These are phyloP conservation scores for Glaucomys volans DNA, from an alignment of 2,113 vertebrate genomes.

Conservation along the genomic window DNA sequence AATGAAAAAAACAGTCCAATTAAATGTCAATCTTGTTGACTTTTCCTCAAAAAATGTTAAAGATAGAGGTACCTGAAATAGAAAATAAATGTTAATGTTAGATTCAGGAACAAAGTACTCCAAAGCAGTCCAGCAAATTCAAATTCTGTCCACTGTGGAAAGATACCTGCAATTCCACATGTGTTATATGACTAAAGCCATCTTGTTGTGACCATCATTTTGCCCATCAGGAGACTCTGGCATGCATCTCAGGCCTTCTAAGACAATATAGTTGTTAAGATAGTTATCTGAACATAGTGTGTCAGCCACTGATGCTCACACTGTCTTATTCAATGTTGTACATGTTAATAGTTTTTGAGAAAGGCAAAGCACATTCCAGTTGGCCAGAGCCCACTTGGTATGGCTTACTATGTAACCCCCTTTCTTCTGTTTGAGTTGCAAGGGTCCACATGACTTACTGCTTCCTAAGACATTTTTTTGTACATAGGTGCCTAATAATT, in stretches of 20 bases:
- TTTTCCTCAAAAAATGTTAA: constrained; percentile 45
- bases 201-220: neutral
- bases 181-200: neutral
- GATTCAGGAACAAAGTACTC: neutral
- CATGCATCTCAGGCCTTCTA: neutral
- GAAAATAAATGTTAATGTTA: neutral
- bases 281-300: neutral
- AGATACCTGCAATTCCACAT: neutral
- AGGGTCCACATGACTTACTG: neutral
- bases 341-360: neutral
- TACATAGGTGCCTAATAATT: too few species aligned
- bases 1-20: neutral
- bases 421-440: neutral
- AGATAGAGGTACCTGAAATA: neutral
- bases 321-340: neutral
- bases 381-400: too few species aligned
- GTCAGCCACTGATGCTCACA: neutral
- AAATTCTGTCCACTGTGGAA: neutral
- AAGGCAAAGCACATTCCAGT: neutral
- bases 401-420: too few species aligned
- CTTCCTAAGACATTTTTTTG: neutral
- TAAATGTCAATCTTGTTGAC: constrained; percentile 16
- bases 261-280: neutral
- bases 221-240: neutral
- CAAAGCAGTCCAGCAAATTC: neutral